Percentiles rank a stretch among this genome's conserved stretches.
Conservation (phyloP, 1,140 invertebrate species). For the Helicorthomorpha holstii region DNA sequence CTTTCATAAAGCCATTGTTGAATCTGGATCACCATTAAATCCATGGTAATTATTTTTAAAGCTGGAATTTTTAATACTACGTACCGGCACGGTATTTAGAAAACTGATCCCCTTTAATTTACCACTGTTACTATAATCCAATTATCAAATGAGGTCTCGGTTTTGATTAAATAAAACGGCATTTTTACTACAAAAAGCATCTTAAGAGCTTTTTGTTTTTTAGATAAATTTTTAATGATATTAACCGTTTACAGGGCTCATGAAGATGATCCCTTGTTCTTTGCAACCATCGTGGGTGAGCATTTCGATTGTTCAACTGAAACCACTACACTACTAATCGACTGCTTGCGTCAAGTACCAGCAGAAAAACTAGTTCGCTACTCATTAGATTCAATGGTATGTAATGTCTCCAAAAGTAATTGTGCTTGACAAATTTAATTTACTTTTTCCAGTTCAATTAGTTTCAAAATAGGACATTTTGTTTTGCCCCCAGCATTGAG, state of each 20-base stretch:
- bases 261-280: background rate
- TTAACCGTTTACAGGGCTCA: no score
- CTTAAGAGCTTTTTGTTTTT: no score
- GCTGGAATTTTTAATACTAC: no score
- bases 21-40: slow-evolving; percentile 77
- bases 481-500: background rate
- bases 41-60: no score
- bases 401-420: background rate
- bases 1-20: slow-evolving; percentile 21
- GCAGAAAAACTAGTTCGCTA: background rate
- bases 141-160: no score
- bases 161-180: no score
- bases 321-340: background rate
- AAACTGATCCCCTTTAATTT: no score
- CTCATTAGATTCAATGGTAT: background rate
- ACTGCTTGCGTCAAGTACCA: background rate
- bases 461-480: background rate
- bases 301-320: background rate
- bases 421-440: background rate
- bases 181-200: no score
- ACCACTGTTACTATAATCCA: no score
- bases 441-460: background rate
- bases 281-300: background rate
- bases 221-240: no score
- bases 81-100: no score